Conservation (phyloP, 2,113 vertebrate genomes). For the Neopipo cinnamomea region DNA sequence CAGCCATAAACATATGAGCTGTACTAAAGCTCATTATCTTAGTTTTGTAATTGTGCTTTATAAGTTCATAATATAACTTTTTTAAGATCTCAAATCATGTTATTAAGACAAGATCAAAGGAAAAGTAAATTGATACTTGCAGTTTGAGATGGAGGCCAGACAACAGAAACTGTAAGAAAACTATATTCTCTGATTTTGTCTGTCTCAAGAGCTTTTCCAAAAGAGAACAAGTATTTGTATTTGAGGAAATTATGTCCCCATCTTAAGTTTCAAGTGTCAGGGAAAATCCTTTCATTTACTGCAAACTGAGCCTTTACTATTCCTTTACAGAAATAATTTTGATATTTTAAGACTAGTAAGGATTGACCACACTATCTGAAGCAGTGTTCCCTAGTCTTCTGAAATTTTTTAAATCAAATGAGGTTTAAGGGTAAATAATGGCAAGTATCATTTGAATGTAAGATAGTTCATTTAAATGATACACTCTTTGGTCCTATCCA, state of each 20-base stretch:
- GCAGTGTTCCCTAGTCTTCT: background rate
- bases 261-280: background rate
- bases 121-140: background rate
- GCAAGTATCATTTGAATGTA: background rate
- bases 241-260: background rate
- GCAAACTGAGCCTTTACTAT: background rate
- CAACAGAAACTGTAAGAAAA: background rate
- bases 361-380: background rate
- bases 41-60: background rate
- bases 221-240: background rate
- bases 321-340: background rate
- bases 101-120: background rate
- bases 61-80: background rate
- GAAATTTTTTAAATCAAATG: background rate
- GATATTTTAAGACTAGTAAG: background rate
- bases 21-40: background rate
- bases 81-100: background rate
- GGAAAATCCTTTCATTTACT: background rate
- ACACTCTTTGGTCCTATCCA: background rate
- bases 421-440: background rate
- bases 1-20: background rate
- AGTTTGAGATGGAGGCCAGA: background rate
- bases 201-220: background rate
- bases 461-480: background rate
- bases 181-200: background rate